phyloP scores from a whole-genome alignment of 2,888 invertebrate genomes.

The Cremastinae sp. region DNA sequence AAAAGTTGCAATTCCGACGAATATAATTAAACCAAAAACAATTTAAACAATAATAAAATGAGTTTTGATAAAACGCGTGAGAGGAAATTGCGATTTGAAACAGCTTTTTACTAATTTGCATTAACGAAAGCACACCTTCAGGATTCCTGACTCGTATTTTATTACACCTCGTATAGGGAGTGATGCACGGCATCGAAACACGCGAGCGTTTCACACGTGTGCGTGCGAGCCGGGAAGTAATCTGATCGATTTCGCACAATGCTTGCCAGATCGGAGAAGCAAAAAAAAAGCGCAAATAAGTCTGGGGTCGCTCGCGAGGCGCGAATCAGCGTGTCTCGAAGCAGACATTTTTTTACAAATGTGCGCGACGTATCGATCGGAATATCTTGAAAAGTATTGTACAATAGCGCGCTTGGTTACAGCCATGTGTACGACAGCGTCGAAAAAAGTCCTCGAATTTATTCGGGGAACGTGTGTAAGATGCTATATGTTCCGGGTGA shows the following conservation, averaged over 20 bases:
- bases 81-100: not conserved
- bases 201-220: conserved; percentile 19
- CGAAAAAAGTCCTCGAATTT: too few relatives aligned
- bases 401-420: too few relatives aligned
- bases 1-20: too few relatives aligned
- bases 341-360: not conserved
- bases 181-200: conserved; percentile 11
- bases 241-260: conserved; percentile 29
- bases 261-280: not conserved
- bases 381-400: too few relatives aligned
- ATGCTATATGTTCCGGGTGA: conserved; percentile 25
- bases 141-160: conserved; percentile 18
- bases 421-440: too few relatives aligned
- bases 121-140: conserved; percentile 4
- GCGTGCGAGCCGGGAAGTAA: conserved; percentile 12
- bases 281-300: conserved; percentile 4
- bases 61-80: not conserved
- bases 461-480: too few relatives aligned
- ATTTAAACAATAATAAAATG: conserved; percentile 2
- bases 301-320: not conserved
- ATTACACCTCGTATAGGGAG: conserved; percentile 28
- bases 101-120: not conserved
- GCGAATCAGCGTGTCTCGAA: not conserved
- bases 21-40: too few relatives aligned
- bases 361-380: too few relatives aligned